These are phyloP conservation scores for Bryconaethiops microstoma DNA, from an alignment of 2,797 vertebrate genomes.

Conservation along the genomic window DNA sequence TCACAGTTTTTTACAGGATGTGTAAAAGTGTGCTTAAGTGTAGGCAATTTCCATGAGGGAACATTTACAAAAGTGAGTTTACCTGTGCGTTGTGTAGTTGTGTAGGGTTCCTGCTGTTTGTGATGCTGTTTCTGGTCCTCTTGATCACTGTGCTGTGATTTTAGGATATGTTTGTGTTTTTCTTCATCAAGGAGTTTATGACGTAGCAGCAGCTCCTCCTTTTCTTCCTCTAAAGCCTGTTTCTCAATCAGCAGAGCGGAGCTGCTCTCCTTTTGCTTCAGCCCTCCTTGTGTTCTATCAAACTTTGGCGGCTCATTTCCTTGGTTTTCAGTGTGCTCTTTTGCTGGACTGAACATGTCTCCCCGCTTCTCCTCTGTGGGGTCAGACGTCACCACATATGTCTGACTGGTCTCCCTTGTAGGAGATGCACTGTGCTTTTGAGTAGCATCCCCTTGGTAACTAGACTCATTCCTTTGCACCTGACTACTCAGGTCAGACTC, in stretches of 20 bases:
- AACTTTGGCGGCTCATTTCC: slow-evolving; percentile 70
- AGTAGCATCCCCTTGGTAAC: background rate
- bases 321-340: slow-evolving; percentile 23
- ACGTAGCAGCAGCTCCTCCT: slow-evolving; percentile 71
- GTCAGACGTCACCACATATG: slow-evolving; percentile 44
- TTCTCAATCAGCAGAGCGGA: slow-evolving; percentile 54
- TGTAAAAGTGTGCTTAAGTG: background rate
- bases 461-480: slow-evolving; percentile 15
- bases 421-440: slow-evolving; percentile 31
- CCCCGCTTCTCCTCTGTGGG: slow-evolving; percentile 62
- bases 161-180: slow-evolving; percentile 73
- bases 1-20: too few species aligned
- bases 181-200: slow-evolving; percentile 75
- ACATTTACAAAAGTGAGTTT: slow-evolving; percentile 1
- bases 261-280: slow-evolving; percentile 54
- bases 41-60: too few species aligned
- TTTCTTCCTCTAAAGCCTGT: slow-evolving; percentile 70
- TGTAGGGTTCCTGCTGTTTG: slow-evolving; percentile 65
- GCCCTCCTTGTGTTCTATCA: slow-evolving; percentile 62
- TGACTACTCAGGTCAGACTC: slow-evolving; percentile 51
- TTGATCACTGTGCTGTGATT: slow-evolving; percentile 60
- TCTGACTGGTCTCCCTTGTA: slow-evolving; percentile 17
- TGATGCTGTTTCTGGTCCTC: slow-evolving; percentile 54
- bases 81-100: slow-evolving; percentile 73
- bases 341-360: slow-evolving; percentile 18